Conservation (phyloP, 2,888 invertebrate genomes). For the Masnerella sp. region DNA sequence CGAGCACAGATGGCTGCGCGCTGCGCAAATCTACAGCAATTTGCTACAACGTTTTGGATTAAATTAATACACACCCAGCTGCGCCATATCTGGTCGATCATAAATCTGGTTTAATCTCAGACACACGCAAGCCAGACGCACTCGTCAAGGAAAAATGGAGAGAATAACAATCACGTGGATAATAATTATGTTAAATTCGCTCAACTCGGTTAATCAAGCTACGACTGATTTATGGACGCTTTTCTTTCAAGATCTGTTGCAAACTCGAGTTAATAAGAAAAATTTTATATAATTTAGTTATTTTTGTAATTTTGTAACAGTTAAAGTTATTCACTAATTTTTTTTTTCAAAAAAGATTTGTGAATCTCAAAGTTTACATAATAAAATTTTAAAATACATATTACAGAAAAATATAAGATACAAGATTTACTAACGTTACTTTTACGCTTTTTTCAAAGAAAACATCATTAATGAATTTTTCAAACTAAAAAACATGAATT, state of each 20-base stretch:
- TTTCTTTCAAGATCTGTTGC: conserved; percentile 14
- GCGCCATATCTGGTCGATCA: conserved; percentile 64
- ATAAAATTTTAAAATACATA: too few species aligned
- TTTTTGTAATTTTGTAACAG: too few species aligned
- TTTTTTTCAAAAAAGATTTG: too few species aligned
- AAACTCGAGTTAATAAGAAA: too few species aligned
- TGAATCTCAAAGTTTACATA: too few species aligned
- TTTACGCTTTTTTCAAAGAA: too few species aligned
- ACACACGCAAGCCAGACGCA: conserved; percentile 62
- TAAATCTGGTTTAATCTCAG: conserved; percentile 72
- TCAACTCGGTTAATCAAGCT: conserved; percentile 21
- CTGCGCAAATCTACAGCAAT: conserved; percentile 60
- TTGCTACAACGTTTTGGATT: conserved; percentile 66
- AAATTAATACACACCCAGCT: conserved; percentile 73
- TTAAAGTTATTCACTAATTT: too few species aligned
- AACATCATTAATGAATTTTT: too few species aligned
- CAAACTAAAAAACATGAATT: too few species aligned
- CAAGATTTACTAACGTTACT: too few species aligned
- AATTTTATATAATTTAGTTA: too few species aligned
- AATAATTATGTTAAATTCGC: conserved; percentile 26
- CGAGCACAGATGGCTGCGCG: conserved; percentile 62
- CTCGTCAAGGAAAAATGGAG: conserved; percentile 58
- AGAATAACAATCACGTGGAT: conserved; percentile 29
- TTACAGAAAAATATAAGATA: too few species aligned
- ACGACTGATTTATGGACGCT: conserved; percentile 10